Evolutionary conservation across 2,797 vertebrate species (phyloP).

Genomic region (Chaenodraco wilsoni): DNA sequence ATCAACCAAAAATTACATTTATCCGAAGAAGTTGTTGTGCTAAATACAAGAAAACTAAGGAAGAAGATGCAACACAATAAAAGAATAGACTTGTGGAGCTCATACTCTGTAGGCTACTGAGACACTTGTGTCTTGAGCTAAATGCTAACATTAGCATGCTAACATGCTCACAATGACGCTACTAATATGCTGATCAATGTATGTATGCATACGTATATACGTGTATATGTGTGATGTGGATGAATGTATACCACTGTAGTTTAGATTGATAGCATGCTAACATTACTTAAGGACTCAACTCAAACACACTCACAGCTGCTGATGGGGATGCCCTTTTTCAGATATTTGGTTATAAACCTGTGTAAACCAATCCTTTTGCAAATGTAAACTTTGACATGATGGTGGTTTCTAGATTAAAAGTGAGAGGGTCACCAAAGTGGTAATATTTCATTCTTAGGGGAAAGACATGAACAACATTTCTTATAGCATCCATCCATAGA

Average conservation of each 20-base stretch:
- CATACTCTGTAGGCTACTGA: not conserved
- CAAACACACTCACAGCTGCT: not conserved
- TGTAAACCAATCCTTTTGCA: no score
- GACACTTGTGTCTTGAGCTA: not conserved
- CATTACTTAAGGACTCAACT: not conserved
- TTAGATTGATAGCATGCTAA: not conserved
- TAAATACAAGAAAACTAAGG: conserved; percentile 3
- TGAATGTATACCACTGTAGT: not conserved
- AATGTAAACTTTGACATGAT: no score
- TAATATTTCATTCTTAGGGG: no score
- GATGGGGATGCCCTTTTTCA: not conserved
- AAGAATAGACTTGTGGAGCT: not conserved
- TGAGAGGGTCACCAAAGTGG: no score
- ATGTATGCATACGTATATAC: no score
- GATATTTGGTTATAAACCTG: not conserved
- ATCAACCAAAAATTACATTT: not conserved
- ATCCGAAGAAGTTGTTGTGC: not conserved
- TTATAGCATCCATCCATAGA: not conserved
- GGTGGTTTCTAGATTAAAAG: no score
- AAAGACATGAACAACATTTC: not conserved
- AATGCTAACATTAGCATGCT: conserved; percentile 1
- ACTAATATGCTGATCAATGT: not conserved
- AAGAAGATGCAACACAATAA: not conserved
- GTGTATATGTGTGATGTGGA: no score
- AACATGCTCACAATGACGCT: not conserved